These are phyloP conservation scores for Drosophila paramelanica DNA, from an alignment of 2,888 invertebrate species.

Conservation along the genomic window DNA sequence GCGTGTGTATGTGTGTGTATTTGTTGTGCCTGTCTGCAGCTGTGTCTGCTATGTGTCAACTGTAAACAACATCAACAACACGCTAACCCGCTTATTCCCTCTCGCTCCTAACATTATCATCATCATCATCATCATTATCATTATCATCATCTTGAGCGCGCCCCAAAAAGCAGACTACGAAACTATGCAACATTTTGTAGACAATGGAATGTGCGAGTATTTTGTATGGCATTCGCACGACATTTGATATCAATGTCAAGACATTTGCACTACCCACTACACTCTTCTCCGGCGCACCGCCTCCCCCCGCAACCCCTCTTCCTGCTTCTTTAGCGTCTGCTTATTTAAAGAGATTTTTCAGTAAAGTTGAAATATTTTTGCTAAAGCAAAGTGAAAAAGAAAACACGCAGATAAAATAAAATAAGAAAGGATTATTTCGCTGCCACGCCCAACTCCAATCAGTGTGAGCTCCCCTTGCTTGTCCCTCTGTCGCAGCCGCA, in stretches of 20 bases:
- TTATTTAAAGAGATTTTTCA: constrained; percentile 66
- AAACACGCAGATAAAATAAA: constrained; percentile 13
- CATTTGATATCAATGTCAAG: constrained; percentile 80
- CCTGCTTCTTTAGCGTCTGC: constrained; percentile 20
- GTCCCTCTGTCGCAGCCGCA: constrained; percentile 2
- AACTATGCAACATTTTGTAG: constrained; percentile 54
- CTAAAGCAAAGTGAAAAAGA: constrained; percentile 19
- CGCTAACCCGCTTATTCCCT: neutral
- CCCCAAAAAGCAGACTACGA: constrained; percentile 62
- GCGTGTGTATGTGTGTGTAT: constrained; percentile 10
- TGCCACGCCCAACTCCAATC: constrained; percentile 58
- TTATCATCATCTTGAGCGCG: constrained; percentile 25
- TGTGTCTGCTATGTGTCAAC: constrained; percentile 76
- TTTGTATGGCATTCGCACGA: constrained; percentile 55
- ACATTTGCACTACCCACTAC: constrained; percentile 53
- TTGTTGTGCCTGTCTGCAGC: constrained; percentile 66
- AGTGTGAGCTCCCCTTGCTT: constrained; percentile 34
- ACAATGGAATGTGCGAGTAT: constrained; percentile 60
- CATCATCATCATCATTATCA: constrained; percentile 36
- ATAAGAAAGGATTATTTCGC: constrained; percentile 68
- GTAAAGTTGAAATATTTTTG: constrained; percentile 52
- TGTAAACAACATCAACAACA: constrained; percentile 73
- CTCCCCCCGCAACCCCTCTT: neutral
- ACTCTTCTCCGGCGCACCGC: too few species aligned
- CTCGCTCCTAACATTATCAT: constrained; percentile 36